These are phyloP conservation scores for Drosophila pruinosa DNA, from an alignment of 1,140 invertebrate species.

Conservation along the genomic window DNA sequence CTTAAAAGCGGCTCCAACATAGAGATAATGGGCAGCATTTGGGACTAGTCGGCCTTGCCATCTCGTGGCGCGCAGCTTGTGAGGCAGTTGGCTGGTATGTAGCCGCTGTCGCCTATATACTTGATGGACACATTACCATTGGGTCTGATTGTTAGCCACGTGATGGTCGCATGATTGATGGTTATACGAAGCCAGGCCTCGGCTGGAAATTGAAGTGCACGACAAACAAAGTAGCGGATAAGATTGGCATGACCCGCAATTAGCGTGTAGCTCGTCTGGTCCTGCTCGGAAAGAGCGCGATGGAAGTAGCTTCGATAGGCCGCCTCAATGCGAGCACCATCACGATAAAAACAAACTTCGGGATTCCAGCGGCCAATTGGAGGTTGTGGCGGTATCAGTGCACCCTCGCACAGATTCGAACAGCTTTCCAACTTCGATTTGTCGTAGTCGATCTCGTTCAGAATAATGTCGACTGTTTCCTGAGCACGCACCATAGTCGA, in stretches of 20 bases:
- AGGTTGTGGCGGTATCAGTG: slow-evolving; percentile 97
- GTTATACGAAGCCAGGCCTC: slow-evolving; percentile 97
- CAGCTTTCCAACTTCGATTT: slow-evolving; percentile 86
- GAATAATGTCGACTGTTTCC: slow-evolving; percentile 94
- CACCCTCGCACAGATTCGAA: slow-evolving; percentile 95
- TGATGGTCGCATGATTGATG: slow-evolving; percentile 96
- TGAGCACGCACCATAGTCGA: slow-evolving; percentile 97
- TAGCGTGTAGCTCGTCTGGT: slow-evolving; percentile 93
- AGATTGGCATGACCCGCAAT: slow-evolving; percentile 99
- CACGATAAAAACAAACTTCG: slow-evolving; percentile 89
- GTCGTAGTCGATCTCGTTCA: slow-evolving; percentile 78
- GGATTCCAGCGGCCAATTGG: slow-evolving; percentile 93
- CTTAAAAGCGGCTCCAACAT: no score
- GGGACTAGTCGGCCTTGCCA: no score
- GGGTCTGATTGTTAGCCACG: slow-evolving; percentile 93
- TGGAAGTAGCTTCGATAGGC: slow-evolving; percentile 97
- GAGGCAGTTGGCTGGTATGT: slow-evolving; percentile 89
- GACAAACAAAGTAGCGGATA: slow-evolving; percentile 98
- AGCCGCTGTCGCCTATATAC: slow-evolving; percentile 93
- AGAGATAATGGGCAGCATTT: no score
- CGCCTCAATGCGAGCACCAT: slow-evolving; percentile 98
- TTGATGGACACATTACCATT: slow-evolving; percentile 93
- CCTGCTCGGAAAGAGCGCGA: slow-evolving; percentile 91
- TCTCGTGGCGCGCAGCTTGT: no score
- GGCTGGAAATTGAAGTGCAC: slow-evolving; percentile 97